A percentile compares a stretch with the other conserved stretches of the same genome.
phyloP scores from a whole-genome alignment of 2,113 vertebrate species.

The Nanger granti region DNA sequence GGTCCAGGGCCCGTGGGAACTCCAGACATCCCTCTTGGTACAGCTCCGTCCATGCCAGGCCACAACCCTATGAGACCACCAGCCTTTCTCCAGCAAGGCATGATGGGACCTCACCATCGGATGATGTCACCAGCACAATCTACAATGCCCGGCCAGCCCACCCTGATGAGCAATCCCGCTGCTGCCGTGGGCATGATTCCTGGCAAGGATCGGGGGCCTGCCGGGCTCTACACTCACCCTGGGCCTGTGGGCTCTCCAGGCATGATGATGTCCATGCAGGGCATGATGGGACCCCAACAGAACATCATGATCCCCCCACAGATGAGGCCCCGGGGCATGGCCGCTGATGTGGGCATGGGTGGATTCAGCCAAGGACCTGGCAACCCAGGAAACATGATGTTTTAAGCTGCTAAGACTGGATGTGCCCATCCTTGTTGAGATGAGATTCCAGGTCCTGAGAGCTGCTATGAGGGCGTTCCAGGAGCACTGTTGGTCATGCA shows the following conservation, averaged over 20 bases:
- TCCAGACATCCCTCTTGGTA: slow-evolving; percentile 92
- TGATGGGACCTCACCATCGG: slow-evolving; percentile 97
- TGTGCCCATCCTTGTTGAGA: slow-evolving; percentile 79
- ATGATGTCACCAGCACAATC: slow-evolving; percentile 95
- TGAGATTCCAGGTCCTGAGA: slow-evolving; percentile 83
- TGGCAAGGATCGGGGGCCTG: slow-evolving; percentile 91
- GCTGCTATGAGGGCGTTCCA: slow-evolving; percentile 75
- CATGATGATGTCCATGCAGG: slow-evolving; percentile 99
- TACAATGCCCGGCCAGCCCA: slow-evolving; percentile 86
- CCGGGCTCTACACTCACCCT: slow-evolving; percentile 88
- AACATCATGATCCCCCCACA: slow-evolving; percentile 99
- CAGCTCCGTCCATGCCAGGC: slow-evolving; percentile 85
- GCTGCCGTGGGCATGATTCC: slow-evolving; percentile 90
- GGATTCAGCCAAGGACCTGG: slow-evolving; percentile 97
- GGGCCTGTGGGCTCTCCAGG: slow-evolving; percentile 96
- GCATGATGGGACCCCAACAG: slow-evolving; percentile 98
- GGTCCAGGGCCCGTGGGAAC: slow-evolving; percentile 92
- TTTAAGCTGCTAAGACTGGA: slow-evolving; percentile 91
- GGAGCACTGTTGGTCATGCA: slow-evolving; percentile 80
- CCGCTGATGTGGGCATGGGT: slow-evolving; percentile 94
- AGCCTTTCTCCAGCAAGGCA: slow-evolving; percentile 96
- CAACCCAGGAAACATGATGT: slow-evolving; percentile 98
- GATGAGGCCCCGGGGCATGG: slow-evolving; percentile 96
- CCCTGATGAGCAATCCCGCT: slow-evolving; percentile 87
- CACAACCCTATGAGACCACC: slow-evolving; percentile 96